These are phyloP conservation scores for Tachypleus tridentatus DNA, from an alignment of 1,140 invertebrate species.

Conservation along the genomic window DNA sequence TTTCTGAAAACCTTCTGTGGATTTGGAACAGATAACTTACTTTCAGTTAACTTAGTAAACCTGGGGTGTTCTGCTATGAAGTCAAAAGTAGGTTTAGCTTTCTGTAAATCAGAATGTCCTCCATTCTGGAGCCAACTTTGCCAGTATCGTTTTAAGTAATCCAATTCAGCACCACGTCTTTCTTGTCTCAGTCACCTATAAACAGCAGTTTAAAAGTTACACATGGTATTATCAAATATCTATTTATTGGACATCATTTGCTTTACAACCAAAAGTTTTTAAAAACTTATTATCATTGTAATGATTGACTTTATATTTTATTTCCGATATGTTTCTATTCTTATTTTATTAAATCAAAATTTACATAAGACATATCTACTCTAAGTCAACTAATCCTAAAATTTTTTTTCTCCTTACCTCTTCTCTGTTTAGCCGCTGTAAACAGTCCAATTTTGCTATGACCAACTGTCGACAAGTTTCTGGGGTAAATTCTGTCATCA, in stretches of 20 bases:
- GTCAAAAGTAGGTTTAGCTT: constrained; percentile 29
- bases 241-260: too few relatives aligned
- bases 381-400: neutral
- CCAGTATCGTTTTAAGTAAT: constrained; percentile 70
- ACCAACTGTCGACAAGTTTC: constrained; percentile 60
- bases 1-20: constrained; percentile 3
- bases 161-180: constrained; percentile 69
- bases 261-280: too few relatives aligned
- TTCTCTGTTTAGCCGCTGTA: constrained; percentile 53
- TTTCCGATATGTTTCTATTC: too few relatives aligned
- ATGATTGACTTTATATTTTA: too few relatives aligned
- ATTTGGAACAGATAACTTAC: constrained; percentile 32
- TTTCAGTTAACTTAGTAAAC: constrained; percentile 46
- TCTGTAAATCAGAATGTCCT: constrained; percentile 30
- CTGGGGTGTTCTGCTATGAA: constrained; percentile 61
- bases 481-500: constrained; percentile 48
- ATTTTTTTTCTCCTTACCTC: constrained; percentile 21
- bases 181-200: constrained; percentile 48
- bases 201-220: neutral
- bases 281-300: too few relatives aligned
- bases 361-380: too few relatives aligned
- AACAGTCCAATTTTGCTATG: constrained; percentile 52
- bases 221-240: too few relatives aligned
- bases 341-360: too few relatives aligned
- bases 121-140: constrained; percentile 51